Conservation (phyloP, 2,797 vertebrate species). For the Poecilia velifera region DNA sequence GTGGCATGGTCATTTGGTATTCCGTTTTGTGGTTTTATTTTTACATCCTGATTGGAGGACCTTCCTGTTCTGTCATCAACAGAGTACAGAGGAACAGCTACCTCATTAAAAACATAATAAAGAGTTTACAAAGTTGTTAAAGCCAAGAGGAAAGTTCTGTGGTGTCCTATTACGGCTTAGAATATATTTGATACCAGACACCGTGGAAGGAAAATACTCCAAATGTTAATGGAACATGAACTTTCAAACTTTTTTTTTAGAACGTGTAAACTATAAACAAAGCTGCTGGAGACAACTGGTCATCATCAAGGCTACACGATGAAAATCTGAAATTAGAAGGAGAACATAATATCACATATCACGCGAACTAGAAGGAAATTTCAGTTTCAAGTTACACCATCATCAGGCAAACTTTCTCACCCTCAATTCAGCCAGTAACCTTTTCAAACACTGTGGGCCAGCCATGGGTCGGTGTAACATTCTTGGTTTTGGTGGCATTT, state of each 20-base stretch:
- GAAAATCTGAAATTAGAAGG: constrained; percentile 1
- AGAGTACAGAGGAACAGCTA: constrained; percentile 24
- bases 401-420: constrained; percentile 2
- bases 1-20: background rate
- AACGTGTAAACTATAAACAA: background rate
- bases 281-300: constrained; percentile 11
- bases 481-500: background rate
- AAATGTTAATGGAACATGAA: background rate
- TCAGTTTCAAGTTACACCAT: constrained; percentile 9
- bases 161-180: constrained; percentile 18
- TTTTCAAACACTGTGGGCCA: background rate
- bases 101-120: constrained; percentile 29
- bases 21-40: constrained; percentile 27
- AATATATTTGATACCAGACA: constrained; percentile 22
- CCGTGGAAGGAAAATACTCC: background rate
- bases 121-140: constrained; percentile 39
- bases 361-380: background rate
- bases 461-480: background rate
- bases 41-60: constrained; percentile 20
- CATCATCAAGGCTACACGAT: constrained; percentile 11
- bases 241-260: background rate
- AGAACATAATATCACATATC: constrained; percentile 10
- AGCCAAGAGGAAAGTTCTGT: constrained; percentile 27
- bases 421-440: background rate
- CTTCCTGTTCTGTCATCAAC: constrained; percentile 39